A percentile compares a stretch with the other conserved stretches of the same genome.
These are phyloP conservation scores for Tenthredo notha DNA, from an alignment of 2,888 invertebrate genomes.

Conservation along the genomic window DNA sequence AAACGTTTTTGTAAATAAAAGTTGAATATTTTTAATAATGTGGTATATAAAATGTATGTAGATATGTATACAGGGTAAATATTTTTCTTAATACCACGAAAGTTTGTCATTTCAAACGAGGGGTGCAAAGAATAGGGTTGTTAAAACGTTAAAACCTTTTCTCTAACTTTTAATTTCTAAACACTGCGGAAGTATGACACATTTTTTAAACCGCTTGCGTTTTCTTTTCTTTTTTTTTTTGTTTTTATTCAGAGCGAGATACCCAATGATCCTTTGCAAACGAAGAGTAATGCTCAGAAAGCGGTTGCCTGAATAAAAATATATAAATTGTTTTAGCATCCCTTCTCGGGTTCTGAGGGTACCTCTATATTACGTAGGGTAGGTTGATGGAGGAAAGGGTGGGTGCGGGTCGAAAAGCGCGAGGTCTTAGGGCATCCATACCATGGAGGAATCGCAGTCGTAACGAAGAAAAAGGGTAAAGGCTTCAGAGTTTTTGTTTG, in stretches of 20 bases:
- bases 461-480: slow-evolving; percentile 62
- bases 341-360: slow-evolving; percentile 42
- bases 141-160: slow-evolving; percentile 35
- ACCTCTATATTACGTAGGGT: slow-evolving; percentile 27
- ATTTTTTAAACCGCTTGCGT: slow-evolving; percentile 29
- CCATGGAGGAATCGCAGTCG: slow-evolving; percentile 62
- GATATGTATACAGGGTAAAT: not conserved
- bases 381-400: slow-evolving; percentile 20
- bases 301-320: slow-evolving; percentile 55
- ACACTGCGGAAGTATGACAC: not conserved
- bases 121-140: not conserved
- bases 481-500: slow-evolving; percentile 70
- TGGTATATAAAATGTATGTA: not conserved
- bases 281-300: slow-evolving; percentile 53
- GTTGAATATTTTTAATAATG: slow-evolving; percentile 61
- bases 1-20: slow-evolving; percentile 64
- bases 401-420: not conserved
- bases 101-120: slow-evolving; percentile 20
- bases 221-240: not conserved
- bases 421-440: slow-evolving; percentile 49
- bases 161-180: slow-evolving; percentile 41
- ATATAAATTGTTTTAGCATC: slow-evolving; percentile 56
- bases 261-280: slow-evolving; percentile 53
- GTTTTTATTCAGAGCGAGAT: not conserved
- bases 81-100: not conserved